A percentile compares a stretch with the other conserved stretches of the same genome.
These are phyloP conservation scores for Cephus cinctus DNA, from an alignment of 1,140 invertebrate species.

Conservation along the genomic window DNA sequence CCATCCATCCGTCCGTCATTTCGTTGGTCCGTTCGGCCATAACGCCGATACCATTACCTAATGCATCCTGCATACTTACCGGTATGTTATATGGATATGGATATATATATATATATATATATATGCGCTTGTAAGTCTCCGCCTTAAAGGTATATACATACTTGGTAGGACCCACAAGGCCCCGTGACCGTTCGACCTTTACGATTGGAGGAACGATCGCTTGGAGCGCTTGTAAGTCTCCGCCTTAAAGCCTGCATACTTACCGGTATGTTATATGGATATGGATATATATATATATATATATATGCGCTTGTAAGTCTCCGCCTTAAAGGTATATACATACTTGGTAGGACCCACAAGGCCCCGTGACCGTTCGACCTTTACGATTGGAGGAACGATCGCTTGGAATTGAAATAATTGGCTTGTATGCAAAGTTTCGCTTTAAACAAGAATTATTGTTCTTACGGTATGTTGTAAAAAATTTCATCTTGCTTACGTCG, in stretches of 20 bases:
- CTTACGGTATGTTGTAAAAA: too few species aligned
- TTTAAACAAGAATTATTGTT: too few species aligned
- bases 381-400: slow-evolving; percentile 31
- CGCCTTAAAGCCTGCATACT: slow-evolving; percentile 31
- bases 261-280: too few species aligned
- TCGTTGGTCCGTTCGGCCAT: slow-evolving; percentile 32
- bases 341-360: slow-evolving; percentile 12
- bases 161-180: slow-evolving; percentile 13
- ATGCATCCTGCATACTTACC: slow-evolving; percentile 33
- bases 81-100: too few species aligned
- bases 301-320: slow-evolving; percentile 9
- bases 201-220: too few species aligned
- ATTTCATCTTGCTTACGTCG: too few species aligned
- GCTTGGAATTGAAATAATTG: slow-evolving; percentile 45
- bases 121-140: slow-evolving; percentile 7
- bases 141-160: slow-evolving; percentile 6
- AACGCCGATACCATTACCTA: slow-evolving; percentile 49
- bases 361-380: slow-evolving; percentile 7
- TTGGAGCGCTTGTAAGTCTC: too few species aligned
- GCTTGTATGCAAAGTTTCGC: slow-evolving; percentile 41
- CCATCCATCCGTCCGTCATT: slow-evolving; percentile 35
- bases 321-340: slow-evolving; percentile 4
- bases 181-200: slow-evolving; percentile 15
- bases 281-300: too few species aligned
- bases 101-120: too few species aligned